phyloP scores from a whole-genome alignment of 2,888 invertebrate species.

The Zhuqinia jingwanae region DNA sequence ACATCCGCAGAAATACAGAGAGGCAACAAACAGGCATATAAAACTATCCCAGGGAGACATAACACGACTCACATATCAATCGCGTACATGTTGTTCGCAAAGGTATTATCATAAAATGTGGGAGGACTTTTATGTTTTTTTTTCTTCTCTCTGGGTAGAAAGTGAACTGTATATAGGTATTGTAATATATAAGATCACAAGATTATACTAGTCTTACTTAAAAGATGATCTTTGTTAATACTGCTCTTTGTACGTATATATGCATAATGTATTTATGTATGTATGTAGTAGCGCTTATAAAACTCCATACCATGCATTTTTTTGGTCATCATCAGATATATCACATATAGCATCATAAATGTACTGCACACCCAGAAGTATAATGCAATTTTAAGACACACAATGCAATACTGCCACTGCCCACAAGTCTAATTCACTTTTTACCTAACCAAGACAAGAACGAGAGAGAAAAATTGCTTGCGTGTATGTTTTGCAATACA shows the following conservation, averaged over 20 bases:
- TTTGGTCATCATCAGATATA: no score
- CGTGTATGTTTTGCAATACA: no score
- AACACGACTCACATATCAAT: constrained; percentile 61
- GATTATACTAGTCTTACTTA: no score
- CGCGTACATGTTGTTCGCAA: constrained; percentile 48
- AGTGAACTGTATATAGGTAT: not conserved
- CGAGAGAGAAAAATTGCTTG: no score
- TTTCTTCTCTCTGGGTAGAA: no score
- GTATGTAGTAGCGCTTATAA: no score
- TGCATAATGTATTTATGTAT: no score
- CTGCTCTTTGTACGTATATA: no score
- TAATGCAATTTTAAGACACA: constrained; percentile 7
- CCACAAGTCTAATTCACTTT: not conserved
- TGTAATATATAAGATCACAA: not conserved
- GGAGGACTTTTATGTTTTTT: constrained; percentile 31
- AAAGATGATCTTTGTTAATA: no score
- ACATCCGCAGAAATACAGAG: constrained; percentile 28
- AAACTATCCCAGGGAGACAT: constrained; percentile 54
- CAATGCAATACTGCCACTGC: not conserved
- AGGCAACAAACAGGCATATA: constrained; percentile 6
- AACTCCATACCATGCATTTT: no score
- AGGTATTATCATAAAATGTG: constrained; percentile 63
- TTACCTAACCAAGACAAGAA: not conserved
- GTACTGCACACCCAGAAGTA: not conserved
- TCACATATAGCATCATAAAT: no score